Evolutionary conservation across 2,113 vertebrate species (phyloP).

Genomic region (Rhodinocichla rosea): DNA sequence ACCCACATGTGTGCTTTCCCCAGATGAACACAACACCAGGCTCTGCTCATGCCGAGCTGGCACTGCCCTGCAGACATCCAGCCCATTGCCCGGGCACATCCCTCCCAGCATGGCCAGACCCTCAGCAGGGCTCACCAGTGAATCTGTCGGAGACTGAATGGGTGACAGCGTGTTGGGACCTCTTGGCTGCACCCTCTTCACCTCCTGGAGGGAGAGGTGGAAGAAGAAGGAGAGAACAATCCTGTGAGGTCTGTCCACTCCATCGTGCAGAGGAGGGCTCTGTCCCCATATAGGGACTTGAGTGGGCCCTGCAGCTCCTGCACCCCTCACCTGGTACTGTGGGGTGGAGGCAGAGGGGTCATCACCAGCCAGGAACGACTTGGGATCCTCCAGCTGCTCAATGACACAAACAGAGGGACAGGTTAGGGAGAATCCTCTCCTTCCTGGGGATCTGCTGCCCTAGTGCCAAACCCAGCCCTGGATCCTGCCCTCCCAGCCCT

Average conservation of each 20-base stretch:
- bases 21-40: accelerated
- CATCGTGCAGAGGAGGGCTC: not conserved
- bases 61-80: not conserved
- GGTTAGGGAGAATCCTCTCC: not conserved
- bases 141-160: accelerated
- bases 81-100: not conserved
- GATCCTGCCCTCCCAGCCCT: not conserved
- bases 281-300: not conserved
- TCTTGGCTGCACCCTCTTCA: not conserved
- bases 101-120: accelerated
- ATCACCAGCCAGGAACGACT: not conserved
- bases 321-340: conserved; percentile 33
- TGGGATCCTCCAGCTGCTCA: conserved; percentile 39
- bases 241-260: accelerated
- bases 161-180: not conserved
- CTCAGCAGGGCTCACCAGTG: not conserved
- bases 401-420: accelerated
- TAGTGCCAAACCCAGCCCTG: not conserved
- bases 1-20: not conserved
- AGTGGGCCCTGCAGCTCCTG: accelerated
- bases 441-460: not conserved
- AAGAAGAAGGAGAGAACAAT: not conserved
- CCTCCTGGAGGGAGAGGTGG: not conserved
- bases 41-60: accelerated
- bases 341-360: conserved; percentile 49